phyloP scores from a whole-genome alignment of 2,797 vertebrate genomes.

The Rhabdophis nuchalis region DNA sequence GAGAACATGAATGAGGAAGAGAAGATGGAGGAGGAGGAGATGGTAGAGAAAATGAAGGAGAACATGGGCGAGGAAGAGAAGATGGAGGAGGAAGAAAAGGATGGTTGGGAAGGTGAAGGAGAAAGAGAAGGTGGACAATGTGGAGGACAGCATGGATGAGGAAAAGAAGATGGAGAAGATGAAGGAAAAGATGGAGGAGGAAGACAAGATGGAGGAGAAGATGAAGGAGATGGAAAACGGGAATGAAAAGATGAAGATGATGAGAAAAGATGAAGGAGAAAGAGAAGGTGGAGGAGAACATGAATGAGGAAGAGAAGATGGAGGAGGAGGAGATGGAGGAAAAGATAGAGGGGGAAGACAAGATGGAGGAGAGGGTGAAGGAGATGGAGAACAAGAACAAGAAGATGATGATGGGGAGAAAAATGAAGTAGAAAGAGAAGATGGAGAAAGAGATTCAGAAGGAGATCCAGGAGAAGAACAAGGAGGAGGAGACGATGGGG shows the following conservation, averaged over 20 bases:
- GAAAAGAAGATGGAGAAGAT: too few relatives aligned
- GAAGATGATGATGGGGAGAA: background rate
- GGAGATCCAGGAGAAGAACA: background rate
- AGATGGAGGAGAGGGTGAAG: background rate
- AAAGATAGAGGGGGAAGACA: too few relatives aligned
- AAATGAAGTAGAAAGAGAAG: background rate
- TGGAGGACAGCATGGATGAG: too few relatives aligned
- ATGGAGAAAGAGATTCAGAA: background rate
- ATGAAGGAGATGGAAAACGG: too few relatives aligned
- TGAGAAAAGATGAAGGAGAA: background rate
- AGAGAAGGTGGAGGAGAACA: too few relatives aligned
- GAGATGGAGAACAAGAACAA: background rate
- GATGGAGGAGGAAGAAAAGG: too few relatives aligned
- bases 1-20: too few relatives aligned
- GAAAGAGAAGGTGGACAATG: too few relatives aligned
- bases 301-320: too few relatives aligned
- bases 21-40: background rate
- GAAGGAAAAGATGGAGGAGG: too few relatives aligned
- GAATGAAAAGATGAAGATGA: background rate
- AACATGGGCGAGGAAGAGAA: background rate
- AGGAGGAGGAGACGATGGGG: background rate
- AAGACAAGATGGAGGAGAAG: too few relatives aligned
- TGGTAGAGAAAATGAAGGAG: too few relatives aligned
- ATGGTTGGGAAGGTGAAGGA: background rate
- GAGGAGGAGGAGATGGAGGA: background rate